phyloP scores from a whole-genome alignment of 2,888 invertebrate genomes.

The Sminthurinus aureus region DNA sequence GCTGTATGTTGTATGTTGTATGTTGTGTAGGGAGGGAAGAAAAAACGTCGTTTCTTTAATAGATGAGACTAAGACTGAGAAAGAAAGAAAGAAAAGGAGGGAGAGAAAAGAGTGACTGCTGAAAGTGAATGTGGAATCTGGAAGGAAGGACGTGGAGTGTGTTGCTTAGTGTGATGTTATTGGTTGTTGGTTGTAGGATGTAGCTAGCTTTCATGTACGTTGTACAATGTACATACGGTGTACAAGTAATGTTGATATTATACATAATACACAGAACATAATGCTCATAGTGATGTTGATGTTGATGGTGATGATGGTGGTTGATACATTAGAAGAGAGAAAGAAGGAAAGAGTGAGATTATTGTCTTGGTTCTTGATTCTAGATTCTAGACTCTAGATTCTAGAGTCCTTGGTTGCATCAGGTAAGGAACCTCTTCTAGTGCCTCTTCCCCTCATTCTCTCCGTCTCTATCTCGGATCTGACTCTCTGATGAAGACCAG shows the following conservation, averaged over 20 bases:
- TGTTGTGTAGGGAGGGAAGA: background rate
- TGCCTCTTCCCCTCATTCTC: slow-evolving; percentile 15
- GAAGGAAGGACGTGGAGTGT: slow-evolving; percentile 10
- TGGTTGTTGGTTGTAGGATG: background rate
- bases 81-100: background rate
- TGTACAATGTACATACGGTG: background rate
- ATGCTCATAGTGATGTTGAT: no score
- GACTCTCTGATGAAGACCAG: background rate
- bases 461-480: background rate
- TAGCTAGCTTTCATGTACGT: background rate
- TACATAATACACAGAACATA: background rate
- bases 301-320: slow-evolving; percentile 11
- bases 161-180: background rate
- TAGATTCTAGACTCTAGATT: no score
- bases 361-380: no score
- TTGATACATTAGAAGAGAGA: slow-evolving; percentile 13
- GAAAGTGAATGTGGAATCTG: slow-evolving; percentile 21
- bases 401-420: slow-evolving; percentile 21
- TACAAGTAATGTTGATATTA: no score
- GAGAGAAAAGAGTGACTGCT: slow-evolving; percentile 14
- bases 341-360: background rate
- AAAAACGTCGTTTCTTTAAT: slow-evolving; percentile 14
- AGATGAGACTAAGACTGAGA: no score
- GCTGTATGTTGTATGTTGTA: slow-evolving; percentile 1
- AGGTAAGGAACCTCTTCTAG: slow-evolving; percentile 40